These are phyloP conservation scores for Sturnira hondurensis DNA, from an alignment of 2,113 vertebrate genomes.

Conservation along the genomic window DNA sequence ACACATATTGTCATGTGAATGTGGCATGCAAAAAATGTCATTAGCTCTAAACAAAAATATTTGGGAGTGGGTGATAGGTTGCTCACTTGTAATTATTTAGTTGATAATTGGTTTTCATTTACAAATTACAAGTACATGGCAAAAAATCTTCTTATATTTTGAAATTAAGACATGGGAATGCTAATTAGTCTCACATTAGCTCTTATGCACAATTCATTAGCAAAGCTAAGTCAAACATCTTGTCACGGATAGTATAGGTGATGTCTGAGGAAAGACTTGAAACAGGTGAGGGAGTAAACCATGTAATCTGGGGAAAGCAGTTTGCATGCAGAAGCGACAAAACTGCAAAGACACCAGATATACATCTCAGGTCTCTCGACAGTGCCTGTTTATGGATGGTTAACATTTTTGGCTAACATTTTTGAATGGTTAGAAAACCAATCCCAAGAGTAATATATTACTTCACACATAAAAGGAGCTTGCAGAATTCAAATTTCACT, in stretches of 20 bases:
- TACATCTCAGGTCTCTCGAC: neutral
- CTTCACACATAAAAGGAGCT: neutral
- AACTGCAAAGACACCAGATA: neutral
- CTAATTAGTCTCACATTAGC: neutral
- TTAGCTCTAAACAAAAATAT: constrained; percentile 39
- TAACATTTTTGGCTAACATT: too few relatives aligned
- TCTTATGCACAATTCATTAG: constrained; percentile 19
- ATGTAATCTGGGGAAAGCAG: neutral
- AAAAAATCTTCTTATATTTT: neutral
- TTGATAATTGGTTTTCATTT: constrained; percentile 33
- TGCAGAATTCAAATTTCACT: neutral
- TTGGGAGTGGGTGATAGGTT: neutral
- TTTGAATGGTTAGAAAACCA: neutral
- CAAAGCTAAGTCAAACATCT: neutral
- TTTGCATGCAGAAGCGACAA: neutral
- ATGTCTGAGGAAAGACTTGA: neutral
- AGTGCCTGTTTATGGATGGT: neutral
- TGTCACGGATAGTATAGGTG: neutral
- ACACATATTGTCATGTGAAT: neutral
- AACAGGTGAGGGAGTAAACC: neutral
- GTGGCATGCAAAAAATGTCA: neutral
- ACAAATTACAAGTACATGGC: neutral
- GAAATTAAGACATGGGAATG: constrained; percentile 3
- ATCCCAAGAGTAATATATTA: neutral
- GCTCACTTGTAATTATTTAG: constrained; percentile 2